Percentiles rank a stretch among this genome's conserved stretches.
These are phyloP conservation scores for Protobothrops mucrosquamatus DNA, from an alignment of 2,113 vertebrate species.

Conservation along the genomic window DNA sequence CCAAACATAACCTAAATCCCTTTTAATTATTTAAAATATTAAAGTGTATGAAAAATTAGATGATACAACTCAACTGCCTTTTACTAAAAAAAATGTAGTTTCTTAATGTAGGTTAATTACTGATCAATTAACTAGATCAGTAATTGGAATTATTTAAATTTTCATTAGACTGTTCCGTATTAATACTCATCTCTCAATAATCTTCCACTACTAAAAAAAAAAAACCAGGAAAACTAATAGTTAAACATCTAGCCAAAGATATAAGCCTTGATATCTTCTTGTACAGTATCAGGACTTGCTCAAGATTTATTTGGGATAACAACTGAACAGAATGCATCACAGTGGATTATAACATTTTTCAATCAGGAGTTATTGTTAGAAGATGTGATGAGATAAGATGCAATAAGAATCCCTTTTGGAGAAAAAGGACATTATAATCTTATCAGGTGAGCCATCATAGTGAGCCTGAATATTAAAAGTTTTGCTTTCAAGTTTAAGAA, in stretches of 20 bases:
- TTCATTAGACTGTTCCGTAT: conserved; percentile 20
- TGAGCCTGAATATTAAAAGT: not conserved
- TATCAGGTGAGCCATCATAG: not conserved
- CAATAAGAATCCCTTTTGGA: not conserved
- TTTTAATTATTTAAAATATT: conserved; percentile 65
- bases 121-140: conserved; percentile 40
- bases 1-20: conserved; percentile 55
- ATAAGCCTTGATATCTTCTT: conserved; percentile 12
- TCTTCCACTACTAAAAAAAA: conserved; percentile 28
- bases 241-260: conserved; percentile 29
- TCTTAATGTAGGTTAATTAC: conserved; percentile 60
- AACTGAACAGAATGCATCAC: conserved; percentile 15
- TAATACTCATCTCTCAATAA: not conserved
- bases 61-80: conserved; percentile 48
- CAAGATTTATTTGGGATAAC: not conserved
- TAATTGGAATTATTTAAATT: conserved; percentile 25
- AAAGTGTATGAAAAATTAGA: conserved; percentile 45
- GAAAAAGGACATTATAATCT: not conserved
- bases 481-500: not conserved
- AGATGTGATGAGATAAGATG: conserved; percentile 12
- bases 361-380: not conserved
- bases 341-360: conserved; percentile 12
- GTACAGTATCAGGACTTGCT: conserved; percentile 13
- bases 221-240: conserved; percentile 26
- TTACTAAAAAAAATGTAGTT: conserved; percentile 44